Evolutionary conservation across 2,888 invertebrate genomes (phyloP), one percentile per base, ranked within the genome.

Genomic region (Machimus rusticus): DNA sequence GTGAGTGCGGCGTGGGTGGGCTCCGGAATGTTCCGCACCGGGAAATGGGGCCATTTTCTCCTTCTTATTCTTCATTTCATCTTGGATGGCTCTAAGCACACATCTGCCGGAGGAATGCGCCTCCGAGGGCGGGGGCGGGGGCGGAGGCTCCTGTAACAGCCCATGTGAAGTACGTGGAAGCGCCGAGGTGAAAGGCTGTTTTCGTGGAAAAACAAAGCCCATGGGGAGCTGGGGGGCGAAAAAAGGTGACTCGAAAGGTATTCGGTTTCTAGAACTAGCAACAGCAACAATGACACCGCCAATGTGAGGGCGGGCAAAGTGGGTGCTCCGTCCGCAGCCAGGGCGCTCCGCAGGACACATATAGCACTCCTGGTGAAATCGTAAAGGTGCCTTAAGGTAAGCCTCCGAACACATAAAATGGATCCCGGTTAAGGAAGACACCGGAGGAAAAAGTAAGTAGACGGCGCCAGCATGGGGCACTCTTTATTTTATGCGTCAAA

Each of bases 331-430:
- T 74, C 84, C 39, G 23, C 66, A 66, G 66, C 23, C 66, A 66
- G 19, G 23, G 39, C 16, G 31, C 82, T 19, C 84, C 43, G 23
- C 84, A 84, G 84, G 84, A 74, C 23, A 74, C 84, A 84, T 77
- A 87, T 85, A 88, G 88, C 87, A 88, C 87, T 88, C 89, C 86
- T 87, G 39, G 88, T 81, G 86, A 88, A 88, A 87, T 89, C 89
- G 88, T 89, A 89, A 89, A 89, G 88, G 89, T 88, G 88, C 88
- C 89, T 88, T 89, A 89, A 87, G 88, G 86, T 88, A 89, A 89
- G 88, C 89, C 87, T 55, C 76, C 37, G 81, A 88, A 88, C 89
- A 89, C 88, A 89, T 89, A 89, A 89, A 89, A 89, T 88, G 89
- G 88, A 88, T 89, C 88, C 84, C 88, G 87, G 87, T 87, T 88